A percentile compares a stretch with the other conserved stretches of the same genome.
Evolutionary conservation across 2,888 invertebrate genomes (phyloP).

Genomic region (Criorhina ranunculi): DNA sequence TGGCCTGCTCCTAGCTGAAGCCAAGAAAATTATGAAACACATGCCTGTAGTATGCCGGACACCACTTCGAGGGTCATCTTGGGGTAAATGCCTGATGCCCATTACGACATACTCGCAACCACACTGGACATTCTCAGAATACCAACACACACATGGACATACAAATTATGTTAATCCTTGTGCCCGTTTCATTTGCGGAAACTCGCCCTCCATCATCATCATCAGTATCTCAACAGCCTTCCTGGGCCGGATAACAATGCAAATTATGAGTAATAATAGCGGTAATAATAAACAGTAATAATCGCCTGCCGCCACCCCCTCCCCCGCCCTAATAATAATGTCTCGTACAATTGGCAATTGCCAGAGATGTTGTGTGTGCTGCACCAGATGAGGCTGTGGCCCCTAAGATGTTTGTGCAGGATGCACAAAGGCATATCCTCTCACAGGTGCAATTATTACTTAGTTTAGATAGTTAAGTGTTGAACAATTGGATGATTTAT

Average conservation of each 20-base stretch:
- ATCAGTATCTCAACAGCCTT: slow-evolving; percentile 40
- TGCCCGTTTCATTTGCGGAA: slow-evolving; percentile 35
- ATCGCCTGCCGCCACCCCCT: slow-evolving; percentile 53
- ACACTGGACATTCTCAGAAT: slow-evolving; percentile 57
- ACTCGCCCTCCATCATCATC: slow-evolving; percentile 56
- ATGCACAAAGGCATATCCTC: slow-evolving; percentile 48
- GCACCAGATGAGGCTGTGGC: slow-evolving; percentile 18
- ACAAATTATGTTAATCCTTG: slow-evolving; percentile 76
- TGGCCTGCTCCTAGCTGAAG: slow-evolving; percentile 2
- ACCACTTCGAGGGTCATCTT: slow-evolving; percentile 43
- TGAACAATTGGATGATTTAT: slow-evolving; percentile 77
- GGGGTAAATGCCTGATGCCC: slow-evolving; percentile 23
- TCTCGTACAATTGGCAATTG: slow-evolving; percentile 76
- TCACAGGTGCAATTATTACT: slow-evolving; percentile 77
- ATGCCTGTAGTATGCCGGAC: slow-evolving; percentile 12
- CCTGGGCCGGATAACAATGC: slow-evolving; percentile 76
- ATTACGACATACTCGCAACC: slow-evolving; percentile 19
- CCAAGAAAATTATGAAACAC: slow-evolving; percentile 35
- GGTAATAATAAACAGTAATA: slow-evolving; percentile 77
- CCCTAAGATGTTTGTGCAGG: slow-evolving; percentile 38
- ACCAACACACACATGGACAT: slow-evolving; percentile 67
- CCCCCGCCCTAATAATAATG: slow-evolving; percentile 64
- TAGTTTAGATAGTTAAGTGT: slow-evolving; percentile 77
- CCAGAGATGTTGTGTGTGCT: slow-evolving; percentile 1
- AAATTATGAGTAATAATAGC: slow-evolving; percentile 77